phyloP scores from a whole-genome alignment of 1,140 invertebrate genomes.

The Acromyrmex charruanus region DNA sequence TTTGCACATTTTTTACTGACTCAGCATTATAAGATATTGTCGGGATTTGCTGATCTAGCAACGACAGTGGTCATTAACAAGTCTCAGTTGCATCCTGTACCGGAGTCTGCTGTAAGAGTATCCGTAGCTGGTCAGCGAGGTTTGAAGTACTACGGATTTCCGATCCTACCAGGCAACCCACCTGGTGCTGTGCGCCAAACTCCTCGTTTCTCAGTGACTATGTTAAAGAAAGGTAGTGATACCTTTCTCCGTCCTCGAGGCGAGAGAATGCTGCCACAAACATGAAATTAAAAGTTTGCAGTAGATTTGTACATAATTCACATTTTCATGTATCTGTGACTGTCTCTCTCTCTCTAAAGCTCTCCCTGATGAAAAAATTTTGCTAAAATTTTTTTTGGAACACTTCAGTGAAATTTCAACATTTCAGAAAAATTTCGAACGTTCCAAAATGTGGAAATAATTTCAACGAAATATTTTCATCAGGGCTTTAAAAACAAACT shows the following conservation, averaged over 20 bases:
- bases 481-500: background rate
- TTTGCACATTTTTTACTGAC: conserved; percentile 53
- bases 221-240: conserved; percentile 79
- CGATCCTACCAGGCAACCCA: conserved; percentile 82
- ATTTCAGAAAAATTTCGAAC: too few relatives aligned
- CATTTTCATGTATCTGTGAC: conserved; percentile 39
- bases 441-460: too few relatives aligned
- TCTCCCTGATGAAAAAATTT: background rate
- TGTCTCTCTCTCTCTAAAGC: conserved; percentile 6
- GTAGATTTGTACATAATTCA: conserved; percentile 69
- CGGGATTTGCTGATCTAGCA: conserved; percentile 80
- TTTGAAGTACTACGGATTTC: conserved; percentile 80
- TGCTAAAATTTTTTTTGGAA: too few relatives aligned
- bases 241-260: conserved; percentile 66
- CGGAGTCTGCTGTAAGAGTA: conserved; percentile 78
- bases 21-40: conserved; percentile 74
- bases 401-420: too few relatives aligned
- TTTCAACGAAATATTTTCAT: too few relatives aligned
- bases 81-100: conserved; percentile 79
- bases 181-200: conserved; percentile 79
- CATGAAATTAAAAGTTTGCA: conserved; percentile 55
- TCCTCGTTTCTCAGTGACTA: conserved; percentile 82
- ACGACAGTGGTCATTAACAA: conserved; percentile 73
- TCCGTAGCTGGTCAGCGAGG: conserved; percentile 79
- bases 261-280: conserved; percentile 62